Base-by-base conservation (phyloP, 2,113 vertebrate genomes). In the Aphyosemion australe region DNA sequence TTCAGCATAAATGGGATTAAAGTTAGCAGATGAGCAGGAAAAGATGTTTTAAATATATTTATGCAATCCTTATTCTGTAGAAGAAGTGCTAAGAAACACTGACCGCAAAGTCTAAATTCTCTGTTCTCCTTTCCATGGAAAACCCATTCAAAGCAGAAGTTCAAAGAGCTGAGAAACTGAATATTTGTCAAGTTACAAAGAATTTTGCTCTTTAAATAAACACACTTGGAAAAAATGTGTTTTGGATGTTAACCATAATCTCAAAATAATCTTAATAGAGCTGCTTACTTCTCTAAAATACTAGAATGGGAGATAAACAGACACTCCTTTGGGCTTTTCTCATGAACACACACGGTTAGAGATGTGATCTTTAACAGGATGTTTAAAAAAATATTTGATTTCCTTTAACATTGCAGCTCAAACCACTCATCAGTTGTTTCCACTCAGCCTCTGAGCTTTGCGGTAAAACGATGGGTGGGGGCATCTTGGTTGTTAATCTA, bases 391-490 rank as follows among this genome's bases (percentile, higher is more conserved):
- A 55, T 5, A 26, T 26, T 26, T 4, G 26, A 42, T 43, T 49
- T 39, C 42, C n/a, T 20, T 4, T 14, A 53, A 46, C 9, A 59
- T 11, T 7, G 1, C 74, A 20, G 8, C 11, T n/a, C 39, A 12
- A 79, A 73, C 62, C 54, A 48, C 49, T 65, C 67, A 77, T 79
- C 75, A 21, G 18, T 20, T 6, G 12, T 79, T 87, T 83, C 79
- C 79, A 72, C 58, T 26, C 26, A 26, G 26, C 26, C 26, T 26
- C 26, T 26, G 5, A 26, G 26, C 26, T 26, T 26, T 26, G 26
- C 26, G 26, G 26, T 26, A 26, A 26, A 26, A 45, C 4, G 15
- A 16, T 4, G 47, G 16, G 52, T 10, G 1, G 42, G 20, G 63
- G 18, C 1, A n/a, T 34, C 43, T 18, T 32, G 34, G 16, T 32